phyloP scores from a whole-genome alignment of 2,888 invertebrate genomes.

The Stegophylla sp. region DNA sequence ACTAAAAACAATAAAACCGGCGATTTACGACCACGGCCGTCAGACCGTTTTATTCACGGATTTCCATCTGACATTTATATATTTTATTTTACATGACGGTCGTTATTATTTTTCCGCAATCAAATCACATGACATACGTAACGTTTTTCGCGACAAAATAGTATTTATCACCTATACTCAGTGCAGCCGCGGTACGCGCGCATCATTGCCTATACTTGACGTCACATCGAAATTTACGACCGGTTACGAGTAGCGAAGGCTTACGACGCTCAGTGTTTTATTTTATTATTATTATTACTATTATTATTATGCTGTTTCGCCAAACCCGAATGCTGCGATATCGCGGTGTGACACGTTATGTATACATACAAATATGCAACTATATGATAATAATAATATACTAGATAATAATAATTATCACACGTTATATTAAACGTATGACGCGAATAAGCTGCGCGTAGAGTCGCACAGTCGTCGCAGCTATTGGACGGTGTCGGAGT shows the following conservation, averaged over 20 bases:
- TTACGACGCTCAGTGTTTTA: not conserved
- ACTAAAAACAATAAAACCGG: constrained; percentile 18
- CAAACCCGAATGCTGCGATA: not conserved
- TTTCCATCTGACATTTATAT: no score
- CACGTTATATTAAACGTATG: no score
- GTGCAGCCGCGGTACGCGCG: no score
- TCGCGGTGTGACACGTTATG: not conserved
- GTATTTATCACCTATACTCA: no score
- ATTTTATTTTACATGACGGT: not conserved
- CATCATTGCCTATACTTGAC: not conserved
- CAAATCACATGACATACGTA: not conserved
- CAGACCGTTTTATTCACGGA: not conserved
- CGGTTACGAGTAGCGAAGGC: not conserved
- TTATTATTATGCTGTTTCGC: not conserved
- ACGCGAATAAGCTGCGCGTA: no score
- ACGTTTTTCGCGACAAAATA: not conserved
- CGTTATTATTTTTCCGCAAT: constrained; percentile 14
- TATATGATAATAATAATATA: no score
- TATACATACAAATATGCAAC: not conserved
- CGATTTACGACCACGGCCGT: constrained; percentile 8
- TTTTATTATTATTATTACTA: no score
- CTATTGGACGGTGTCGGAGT: no score
- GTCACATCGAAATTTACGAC: not conserved
- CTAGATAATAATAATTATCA: no score
- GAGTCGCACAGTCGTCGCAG: no score